phyloP scores from a whole-genome alignment of 2,888 invertebrate genomes.

The Oxytorus armatus region DNA sequence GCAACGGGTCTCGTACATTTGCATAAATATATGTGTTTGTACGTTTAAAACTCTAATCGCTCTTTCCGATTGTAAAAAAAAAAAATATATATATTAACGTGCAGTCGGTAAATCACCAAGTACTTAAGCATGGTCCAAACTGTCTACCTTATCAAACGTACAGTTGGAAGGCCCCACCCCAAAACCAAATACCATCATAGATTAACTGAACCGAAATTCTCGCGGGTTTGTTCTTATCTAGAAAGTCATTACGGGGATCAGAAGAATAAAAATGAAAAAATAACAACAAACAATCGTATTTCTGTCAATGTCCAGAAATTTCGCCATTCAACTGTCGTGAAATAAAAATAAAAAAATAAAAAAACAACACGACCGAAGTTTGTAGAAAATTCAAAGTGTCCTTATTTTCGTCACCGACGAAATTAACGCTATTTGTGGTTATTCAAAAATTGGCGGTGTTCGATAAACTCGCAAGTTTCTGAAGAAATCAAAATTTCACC shows the following conservation, averaged over 20 bases:
- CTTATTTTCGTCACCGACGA: slow-evolving; percentile 69
- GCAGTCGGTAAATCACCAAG: slow-evolving; percentile 23
- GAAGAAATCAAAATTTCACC: slow-evolving; percentile 6
- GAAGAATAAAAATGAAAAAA: slow-evolving; percentile 15
- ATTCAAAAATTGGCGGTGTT: background rate
- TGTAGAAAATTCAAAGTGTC: slow-evolving; percentile 66
- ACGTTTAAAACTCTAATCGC: background rate
- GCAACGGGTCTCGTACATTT: too few relatives aligned
- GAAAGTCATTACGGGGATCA: slow-evolving; percentile 55
- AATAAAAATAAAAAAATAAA: too few relatives aligned
- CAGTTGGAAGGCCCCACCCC: background rate
- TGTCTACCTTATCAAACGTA: slow-evolving; percentile 16
- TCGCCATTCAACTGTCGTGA: background rate
- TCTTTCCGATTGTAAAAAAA: slow-evolving; percentile 18
- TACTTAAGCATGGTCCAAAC: slow-evolving; percentile 34
- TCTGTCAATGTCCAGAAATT: slow-evolving; percentile 30
- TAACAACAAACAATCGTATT: slow-evolving; percentile 26
- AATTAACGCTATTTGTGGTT: slow-evolving; percentile 58
- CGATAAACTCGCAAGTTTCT: slow-evolving; percentile 22
- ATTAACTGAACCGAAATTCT: slow-evolving; percentile 22
- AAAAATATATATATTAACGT: slow-evolving; percentile 12
- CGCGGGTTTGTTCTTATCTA: slow-evolving; percentile 33
- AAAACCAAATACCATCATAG: slow-evolving; percentile 11
- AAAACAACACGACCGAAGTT: slow-evolving; percentile 27
- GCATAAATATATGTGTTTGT: too few relatives aligned